Base-by-base conservation (phyloP, 1,140 invertebrate species). In the Drosophila micromelanica region DNA sequence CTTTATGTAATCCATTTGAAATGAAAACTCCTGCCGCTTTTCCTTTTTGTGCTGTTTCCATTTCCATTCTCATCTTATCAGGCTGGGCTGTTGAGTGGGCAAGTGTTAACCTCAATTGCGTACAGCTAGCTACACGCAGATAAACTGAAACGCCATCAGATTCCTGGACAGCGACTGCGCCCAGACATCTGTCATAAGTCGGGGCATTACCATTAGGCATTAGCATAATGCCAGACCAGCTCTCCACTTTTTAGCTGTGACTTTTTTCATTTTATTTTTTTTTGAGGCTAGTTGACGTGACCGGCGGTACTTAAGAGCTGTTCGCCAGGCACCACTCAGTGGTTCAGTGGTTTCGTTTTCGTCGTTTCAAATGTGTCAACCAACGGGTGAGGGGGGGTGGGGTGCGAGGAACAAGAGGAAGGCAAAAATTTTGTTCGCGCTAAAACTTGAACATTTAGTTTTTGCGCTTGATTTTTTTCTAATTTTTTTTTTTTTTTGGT, bases 91-190 rank as follows among this genome's bases (percentile, higher is more conserved):
- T 63, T 72, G 45, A 72, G 64, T 65, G 37, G 61, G 56, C 77
- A 86, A 87, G 81, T 86, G 82, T 86, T 72, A 71, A 62, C 75
- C 75, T 73, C 76, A 87, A 86, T 70, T 87, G 82, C 64, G 55
- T 59, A 86, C 81, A 81, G 57, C 60, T 49, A 49, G 65, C 67
- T 70, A 73, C 61, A 78, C 69, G 82, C 59, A 82, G 75, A 86
- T 86, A 86, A 80, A 64, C 57, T 27, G 46, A 43, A 75, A 68
- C 27, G 71, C 67, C 57, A 62, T 38, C 65, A 62, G 59, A 73
- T 69, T 38, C 72, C 62, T 35, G 62, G 32, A 38, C 54, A 48
- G 52, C 42, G 45, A 70, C 75, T 70, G 65, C 60, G 72, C 76
- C 80, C 80, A 51, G 46, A 54, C 56, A 80, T 76, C 48, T 68